Conservation (phyloP, 2,888 invertebrate species). For the Pseudoips prasinana region DNA sequence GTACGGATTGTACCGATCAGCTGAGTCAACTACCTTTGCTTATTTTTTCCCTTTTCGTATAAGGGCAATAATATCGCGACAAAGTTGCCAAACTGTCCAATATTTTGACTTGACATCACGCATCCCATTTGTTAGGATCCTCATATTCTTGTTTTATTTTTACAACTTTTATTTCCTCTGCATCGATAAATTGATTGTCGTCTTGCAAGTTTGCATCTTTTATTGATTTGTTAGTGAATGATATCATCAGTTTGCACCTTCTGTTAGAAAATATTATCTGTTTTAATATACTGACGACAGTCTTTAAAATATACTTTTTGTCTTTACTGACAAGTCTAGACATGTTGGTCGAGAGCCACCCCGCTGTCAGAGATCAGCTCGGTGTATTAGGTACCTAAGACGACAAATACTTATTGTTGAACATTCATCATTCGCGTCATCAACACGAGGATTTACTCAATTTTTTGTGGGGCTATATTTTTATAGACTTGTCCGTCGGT, state of each 20-base stretch:
- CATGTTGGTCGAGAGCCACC: slow-evolving; percentile 56
- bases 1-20: slow-evolving; percentile 69
- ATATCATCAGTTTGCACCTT: slow-evolving; percentile 54
- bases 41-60: slow-evolving; percentile 42
- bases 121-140: slow-evolving; percentile 31
- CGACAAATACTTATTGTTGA: slow-evolving; percentile 61
- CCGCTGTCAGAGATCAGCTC: slow-evolving; percentile 56
- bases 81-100: slow-evolving; percentile 54
- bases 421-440: slow-evolving; percentile 73
- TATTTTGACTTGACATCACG: slow-evolving; percentile 51
- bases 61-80: slow-evolving; percentile 49
- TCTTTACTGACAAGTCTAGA: slow-evolving; percentile 42
- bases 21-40: slow-evolving; percentile 63
- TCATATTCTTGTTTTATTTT: slow-evolving; percentile 25
- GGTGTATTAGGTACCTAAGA: slow-evolving; percentile 52
- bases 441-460: slow-evolving; percentile 50
- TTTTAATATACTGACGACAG: slow-evolving; percentile 32
- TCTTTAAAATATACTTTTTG: slow-evolving; percentile 41
- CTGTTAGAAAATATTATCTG: slow-evolving; percentile 21
- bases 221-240: slow-evolving; percentile 51
- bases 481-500: slow-evolving; percentile 53
- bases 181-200: slow-evolving; percentile 35
- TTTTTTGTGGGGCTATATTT: slow-evolving; percentile 51
- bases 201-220: slow-evolving; percentile 23
- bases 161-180: slow-evolving; percentile 28